Evolutionary conservation across 2,888 invertebrate species (phyloP).

Genomic region (Nomada flava): DNA sequence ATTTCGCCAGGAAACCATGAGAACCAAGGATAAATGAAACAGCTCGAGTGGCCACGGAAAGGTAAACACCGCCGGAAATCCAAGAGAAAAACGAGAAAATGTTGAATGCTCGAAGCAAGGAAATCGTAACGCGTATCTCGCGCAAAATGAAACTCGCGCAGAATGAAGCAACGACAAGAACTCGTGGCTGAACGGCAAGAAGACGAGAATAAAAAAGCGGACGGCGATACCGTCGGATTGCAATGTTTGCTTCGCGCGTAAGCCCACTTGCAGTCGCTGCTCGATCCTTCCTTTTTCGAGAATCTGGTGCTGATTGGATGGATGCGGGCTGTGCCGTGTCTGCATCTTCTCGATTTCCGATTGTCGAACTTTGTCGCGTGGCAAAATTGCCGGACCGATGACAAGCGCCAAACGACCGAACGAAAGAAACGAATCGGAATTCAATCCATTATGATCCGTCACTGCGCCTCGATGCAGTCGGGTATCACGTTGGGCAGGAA

Average conservation of each 20-base stretch:
- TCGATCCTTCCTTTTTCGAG: constrained; percentile 14
- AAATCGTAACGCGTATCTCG: constrained; percentile 17
- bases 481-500: neutral
- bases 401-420: constrained; percentile 1
- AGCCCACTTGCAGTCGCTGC: constrained; percentile 57
- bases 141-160: constrained; percentile 36
- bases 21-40: constrained; percentile 9
- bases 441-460: constrained; percentile 24
- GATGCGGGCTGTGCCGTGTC: constrained; percentile 77
- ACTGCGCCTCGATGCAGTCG: constrained; percentile 2
- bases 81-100: constrained; percentile 15
- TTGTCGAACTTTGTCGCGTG: constrained; percentile 52
- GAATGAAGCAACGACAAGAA: neutral
- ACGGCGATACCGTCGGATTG: constrained; percentile 62
- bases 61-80: constrained; percentile 8
- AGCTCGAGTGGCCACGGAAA: neutral
- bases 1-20: neutral
- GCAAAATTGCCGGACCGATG: constrained; percentile 29
- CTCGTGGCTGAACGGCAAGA: neutral
- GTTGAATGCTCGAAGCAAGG: constrained; percentile 37
- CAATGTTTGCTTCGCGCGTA: constrained; percentile 67
- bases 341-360: constrained; percentile 67
- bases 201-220: constrained; percentile 22
- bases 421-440: constrained; percentile 33
- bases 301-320: constrained; percentile 75